Evolutionary conservation across 2,113 vertebrate species (phyloP).

Genomic region (Bagarius yarrelli): DNA sequence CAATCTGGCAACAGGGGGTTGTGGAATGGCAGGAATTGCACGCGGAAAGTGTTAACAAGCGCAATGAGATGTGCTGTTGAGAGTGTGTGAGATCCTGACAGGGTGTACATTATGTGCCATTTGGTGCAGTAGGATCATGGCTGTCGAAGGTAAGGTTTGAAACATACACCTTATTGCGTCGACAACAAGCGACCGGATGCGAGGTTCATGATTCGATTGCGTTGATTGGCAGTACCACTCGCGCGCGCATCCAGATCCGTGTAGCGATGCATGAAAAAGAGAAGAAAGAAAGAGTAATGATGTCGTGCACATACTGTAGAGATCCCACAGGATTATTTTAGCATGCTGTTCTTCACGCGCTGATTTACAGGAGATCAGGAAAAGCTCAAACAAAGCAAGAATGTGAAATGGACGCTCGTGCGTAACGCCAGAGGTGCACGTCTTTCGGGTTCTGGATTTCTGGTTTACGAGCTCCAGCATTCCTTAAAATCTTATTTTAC

Average conservation of each 20-base stretch:
- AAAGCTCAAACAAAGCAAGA: too few relatives aligned
- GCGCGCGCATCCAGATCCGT: neutral
- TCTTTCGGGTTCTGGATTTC: too few relatives aligned
- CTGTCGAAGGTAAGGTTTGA: constrained; percentile 72
- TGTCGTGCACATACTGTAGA: constrained; percentile 30
- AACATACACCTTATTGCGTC: neutral
- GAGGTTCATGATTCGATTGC: constrained; percentile 56
- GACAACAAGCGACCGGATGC: constrained; percentile 8
- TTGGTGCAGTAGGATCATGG: constrained; percentile 68
- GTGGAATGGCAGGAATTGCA: constrained; percentile 52
- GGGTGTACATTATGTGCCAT: constrained; percentile 60
- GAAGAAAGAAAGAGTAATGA: constrained; percentile 16
- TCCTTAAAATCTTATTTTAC: neutral
- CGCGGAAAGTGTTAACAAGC: constrained; percentile 67
- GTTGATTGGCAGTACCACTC: constrained; percentile 15
- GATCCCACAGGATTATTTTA: constrained; percentile 20
- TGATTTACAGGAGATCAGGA: neutral
- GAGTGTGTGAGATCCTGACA: constrained; percentile 31
- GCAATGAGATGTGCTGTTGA: constrained; percentile 52
- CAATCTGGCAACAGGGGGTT: constrained; percentile 50
- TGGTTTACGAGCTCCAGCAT: neutral
- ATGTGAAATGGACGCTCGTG: neutral
- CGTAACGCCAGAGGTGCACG: neutral
- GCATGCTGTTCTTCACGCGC: constrained; percentile 14
- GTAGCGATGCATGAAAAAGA: constrained; percentile 18